A percentile compares a stretch with the other conserved stretches of the same genome.
phyloP scores from a whole-genome alignment of 2,888 invertebrate genomes.

The Phytoseiulus persimilis region DNA sequence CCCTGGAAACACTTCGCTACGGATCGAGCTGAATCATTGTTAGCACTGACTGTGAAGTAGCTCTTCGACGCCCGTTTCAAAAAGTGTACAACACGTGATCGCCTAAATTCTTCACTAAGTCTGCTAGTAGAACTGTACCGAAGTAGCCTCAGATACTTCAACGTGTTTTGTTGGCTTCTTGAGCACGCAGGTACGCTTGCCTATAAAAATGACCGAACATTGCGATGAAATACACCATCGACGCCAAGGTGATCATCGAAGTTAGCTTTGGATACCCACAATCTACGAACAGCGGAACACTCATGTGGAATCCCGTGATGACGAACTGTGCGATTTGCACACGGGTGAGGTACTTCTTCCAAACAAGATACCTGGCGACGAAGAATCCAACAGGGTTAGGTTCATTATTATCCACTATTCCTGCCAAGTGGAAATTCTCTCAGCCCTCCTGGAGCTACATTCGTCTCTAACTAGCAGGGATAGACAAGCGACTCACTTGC shows the following conservation, averaged over 20 bases:
- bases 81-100: too few species aligned
- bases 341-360: slow-evolving; percentile 45
- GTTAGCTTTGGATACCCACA: slow-evolving; percentile 1
- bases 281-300: background rate
- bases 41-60: too few species aligned
- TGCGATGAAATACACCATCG: slow-evolving; percentile 13
- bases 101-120: too few species aligned
- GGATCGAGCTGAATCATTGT: too few species aligned
- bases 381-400: background rate
- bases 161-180: background rate
- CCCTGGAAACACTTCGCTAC: too few species aligned
- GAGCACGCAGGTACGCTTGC: background rate
- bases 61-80: too few species aligned
- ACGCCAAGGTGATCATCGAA: slow-evolving; percentile 7
- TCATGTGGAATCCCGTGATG: slow-evolving; percentile 25
- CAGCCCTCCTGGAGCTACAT: slow-evolving; percentile 39
- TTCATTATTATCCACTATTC: too few species aligned
- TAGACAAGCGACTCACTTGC: background rate
- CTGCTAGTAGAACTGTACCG: too few species aligned
- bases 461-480: background rate
- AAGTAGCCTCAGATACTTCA: background rate
- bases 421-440: too few species aligned
- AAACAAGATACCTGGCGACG: slow-evolving; percentile 42
- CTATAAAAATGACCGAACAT: slow-evolving; percentile 23
- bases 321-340: slow-evolving; percentile 44